Base-by-base conservation (phyloP, 2,113 vertebrate genomes). In the Loxodonta africana region DNA sequence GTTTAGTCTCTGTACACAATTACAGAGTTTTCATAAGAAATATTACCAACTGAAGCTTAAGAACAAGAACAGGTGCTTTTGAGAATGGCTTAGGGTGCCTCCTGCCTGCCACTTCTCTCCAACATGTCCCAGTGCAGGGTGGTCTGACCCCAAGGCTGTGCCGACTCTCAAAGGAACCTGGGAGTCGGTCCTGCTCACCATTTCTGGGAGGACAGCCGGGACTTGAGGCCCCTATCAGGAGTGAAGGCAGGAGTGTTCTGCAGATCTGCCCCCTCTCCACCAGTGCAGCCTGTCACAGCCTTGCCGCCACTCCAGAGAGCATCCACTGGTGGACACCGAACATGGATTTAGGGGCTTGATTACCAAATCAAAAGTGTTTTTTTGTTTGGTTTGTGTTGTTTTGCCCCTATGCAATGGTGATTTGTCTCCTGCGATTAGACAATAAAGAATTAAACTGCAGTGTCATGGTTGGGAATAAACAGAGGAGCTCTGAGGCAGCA, bases 81-180 rank as follows among this genome's bases (percentile, higher is more conserved):
- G 23, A 76, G 26, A 9, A 7, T 57, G 69, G 23, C n/a, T 48
- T 77, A 12, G 1, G 2, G 67, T 2, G 2, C 9, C 41, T 46
- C 33, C 17, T 15, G 4, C 37, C 26, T 37, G 11, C n/a, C 8
- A 2, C 5, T 23, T 57, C 30, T 44, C 53, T 28, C 46, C 25
- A 7, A 23, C 9, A 46, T 17, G 33, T 44, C 12, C 15, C 11
- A n/a, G n/a, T 8, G n/a, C 1, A 11, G n/a, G n/a, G 23, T 2
- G 21, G 15, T 63, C 63, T 65, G 17, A 21, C 26, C 2, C 8
- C 2, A 2, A 5, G 0, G 44, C 26, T 1, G 0, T 6, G 12
- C 33, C 14, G 25, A 48, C 23, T 88, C 37, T 41, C 14, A 11
- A 62, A 33, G 10, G 11, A 2, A 2, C 20, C 11, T 48, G 48